Conservation (phyloP, 2,113 vertebrate genomes). For the Gallinago paraguaiae region DNA sequence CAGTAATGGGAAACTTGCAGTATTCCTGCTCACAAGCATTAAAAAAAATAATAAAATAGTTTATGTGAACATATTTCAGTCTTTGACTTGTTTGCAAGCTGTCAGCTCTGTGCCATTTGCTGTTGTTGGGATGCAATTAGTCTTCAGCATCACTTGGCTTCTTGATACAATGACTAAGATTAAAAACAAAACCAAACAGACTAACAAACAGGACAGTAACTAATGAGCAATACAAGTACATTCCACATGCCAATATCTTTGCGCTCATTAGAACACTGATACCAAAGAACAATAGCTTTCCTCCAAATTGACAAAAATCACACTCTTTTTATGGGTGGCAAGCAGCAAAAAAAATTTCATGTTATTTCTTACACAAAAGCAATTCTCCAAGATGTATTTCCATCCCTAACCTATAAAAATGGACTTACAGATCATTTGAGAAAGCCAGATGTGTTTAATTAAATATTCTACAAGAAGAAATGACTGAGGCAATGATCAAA, state of each 20-base stretch:
- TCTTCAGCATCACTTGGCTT: not conserved
- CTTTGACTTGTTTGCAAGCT: not conserved
- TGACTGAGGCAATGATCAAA: not conserved
- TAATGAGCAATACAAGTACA: not conserved
- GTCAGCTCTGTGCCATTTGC: not conserved
- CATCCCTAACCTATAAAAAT: not conserved
- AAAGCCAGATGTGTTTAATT: conserved; percentile 13
- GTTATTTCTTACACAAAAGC: not conserved
- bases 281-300: not conserved
- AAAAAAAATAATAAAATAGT: not conserved
- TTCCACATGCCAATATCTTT: not conserved
- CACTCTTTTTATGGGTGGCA: not conserved
- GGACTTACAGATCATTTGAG: not conserved
- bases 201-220: not conserved
- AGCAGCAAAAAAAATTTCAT: not conserved
- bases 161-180: not conserved
- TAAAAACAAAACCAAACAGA: not conserved
- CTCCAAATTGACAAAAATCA: not conserved
- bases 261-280: not conserved
- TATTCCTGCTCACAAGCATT: not conserved
- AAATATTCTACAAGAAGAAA: conserved; percentile 1
- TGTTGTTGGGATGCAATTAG: not conserved
- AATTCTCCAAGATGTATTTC: not conserved
- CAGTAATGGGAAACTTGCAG: not conserved
- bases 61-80: not conserved